These are phyloP conservation scores for Thymelicus lineola DNA, from an alignment of 2,888 invertebrate species.

Conservation along the genomic window DNA sequence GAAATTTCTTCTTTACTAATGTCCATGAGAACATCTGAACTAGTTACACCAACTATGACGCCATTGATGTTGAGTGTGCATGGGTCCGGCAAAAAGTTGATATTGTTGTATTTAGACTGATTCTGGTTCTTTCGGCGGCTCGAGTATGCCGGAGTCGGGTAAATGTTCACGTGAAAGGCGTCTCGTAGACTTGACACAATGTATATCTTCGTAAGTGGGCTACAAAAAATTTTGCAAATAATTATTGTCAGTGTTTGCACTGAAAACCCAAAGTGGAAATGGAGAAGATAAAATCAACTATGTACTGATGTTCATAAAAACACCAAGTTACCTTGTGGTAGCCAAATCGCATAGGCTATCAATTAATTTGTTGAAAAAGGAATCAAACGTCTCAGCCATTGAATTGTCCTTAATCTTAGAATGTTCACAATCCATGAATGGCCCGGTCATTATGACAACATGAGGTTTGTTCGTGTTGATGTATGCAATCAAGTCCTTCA, in stretches of 20 bases:
- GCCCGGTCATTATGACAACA: slow-evolving; percentile 92
- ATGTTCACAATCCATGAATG: slow-evolving; percentile 91
- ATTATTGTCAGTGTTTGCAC: too few relatives aligned
- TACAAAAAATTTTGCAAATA: slow-evolving; percentile 50
- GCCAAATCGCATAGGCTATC: slow-evolving; percentile 86
- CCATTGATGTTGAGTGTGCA: slow-evolving; percentile 91
- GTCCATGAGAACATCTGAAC: slow-evolving; percentile 93
- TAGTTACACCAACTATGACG: slow-evolving; percentile 90
- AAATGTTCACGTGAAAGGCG: slow-evolving; percentile 91
- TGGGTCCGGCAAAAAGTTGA: slow-evolving; percentile 92
- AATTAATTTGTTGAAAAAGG: slow-evolving; percentile 90
- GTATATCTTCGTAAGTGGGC: slow-evolving; percentile 88
- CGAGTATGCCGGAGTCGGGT: slow-evolving; percentile 92
- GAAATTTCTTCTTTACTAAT: slow-evolving; percentile 92
- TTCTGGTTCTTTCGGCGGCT: slow-evolving; percentile 75
- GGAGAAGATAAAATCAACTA: too few relatives aligned
- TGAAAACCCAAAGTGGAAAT: too few relatives aligned
- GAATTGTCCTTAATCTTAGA: slow-evolving; percentile 85
- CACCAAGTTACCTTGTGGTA: slow-evolving; percentile 82
- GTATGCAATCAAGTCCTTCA: slow-evolving; percentile 90
- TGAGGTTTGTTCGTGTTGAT: slow-evolving; percentile 90
- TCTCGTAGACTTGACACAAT: slow-evolving; percentile 92
- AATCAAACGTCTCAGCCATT: slow-evolving; percentile 88
- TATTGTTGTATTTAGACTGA: slow-evolving; percentile 66
- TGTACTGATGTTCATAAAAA: too few relatives aligned